Evolutionary conservation across 2,797 vertebrate species (phyloP).

Genomic region (Brachyalestes nurse): DNA sequence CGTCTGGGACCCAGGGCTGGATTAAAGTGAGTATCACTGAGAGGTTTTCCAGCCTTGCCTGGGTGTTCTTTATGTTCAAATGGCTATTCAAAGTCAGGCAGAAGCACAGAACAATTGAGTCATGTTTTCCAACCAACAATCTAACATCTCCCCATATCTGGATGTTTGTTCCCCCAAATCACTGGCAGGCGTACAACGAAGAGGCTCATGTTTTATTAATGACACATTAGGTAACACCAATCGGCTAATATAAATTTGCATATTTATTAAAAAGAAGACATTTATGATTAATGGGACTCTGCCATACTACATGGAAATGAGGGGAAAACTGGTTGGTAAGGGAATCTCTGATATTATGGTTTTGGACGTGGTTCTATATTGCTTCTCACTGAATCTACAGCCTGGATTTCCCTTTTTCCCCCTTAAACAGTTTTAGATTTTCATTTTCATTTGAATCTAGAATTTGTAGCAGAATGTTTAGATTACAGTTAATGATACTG

Average conservation of each 20-base stretch:
- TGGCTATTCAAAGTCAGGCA: neutral
- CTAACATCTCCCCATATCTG: constrained; percentile 31
- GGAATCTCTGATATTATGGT: constrained; percentile 59
- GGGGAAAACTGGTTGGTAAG: constrained; percentile 56
- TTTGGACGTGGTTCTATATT: constrained; percentile 33
- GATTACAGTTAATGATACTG: neutral
- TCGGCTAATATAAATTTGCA: constrained; percentile 80
- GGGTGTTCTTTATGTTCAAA: neutral
- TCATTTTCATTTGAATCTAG: neutral
- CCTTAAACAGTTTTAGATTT: neutral
- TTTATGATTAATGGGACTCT: constrained; percentile 82
- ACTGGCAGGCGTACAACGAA: constrained; percentile 63
- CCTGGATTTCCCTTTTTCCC: neutral
- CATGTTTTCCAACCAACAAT: constrained; percentile 39
- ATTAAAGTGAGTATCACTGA: constrained; percentile 61
- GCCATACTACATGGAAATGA: constrained; percentile 72
- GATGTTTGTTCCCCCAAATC: constrained; percentile 66
- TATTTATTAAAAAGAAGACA: constrained; percentile 84
- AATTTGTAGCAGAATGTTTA: neutral
- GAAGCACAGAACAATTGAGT: constrained; percentile 1
- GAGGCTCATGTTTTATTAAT: constrained; percentile 81
- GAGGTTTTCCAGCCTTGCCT: constrained; percentile 69
- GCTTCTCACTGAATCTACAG: constrained; percentile 27
- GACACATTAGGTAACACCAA: constrained; percentile 79
- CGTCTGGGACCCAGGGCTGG: constrained; percentile 75